Conservation (phyloP, 2,797 vertebrate species). For the Schizopygopsis malacanthus region DNA sequence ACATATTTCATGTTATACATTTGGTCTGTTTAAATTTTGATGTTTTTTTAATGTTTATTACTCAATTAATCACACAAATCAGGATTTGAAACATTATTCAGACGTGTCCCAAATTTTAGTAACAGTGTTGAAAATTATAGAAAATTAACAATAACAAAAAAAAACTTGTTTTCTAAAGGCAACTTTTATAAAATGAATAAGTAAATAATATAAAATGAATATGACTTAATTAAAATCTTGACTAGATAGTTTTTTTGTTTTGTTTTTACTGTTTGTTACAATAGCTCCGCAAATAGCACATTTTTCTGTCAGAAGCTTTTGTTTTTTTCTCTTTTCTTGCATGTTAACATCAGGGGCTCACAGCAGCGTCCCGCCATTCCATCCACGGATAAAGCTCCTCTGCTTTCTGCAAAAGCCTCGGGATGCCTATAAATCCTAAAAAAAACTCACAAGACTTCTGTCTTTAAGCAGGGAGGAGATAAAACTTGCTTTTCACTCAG, state of each 20-base stretch:
- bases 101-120: neutral
- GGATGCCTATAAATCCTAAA: conserved; percentile 68
- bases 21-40: neutral
- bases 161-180: neutral
- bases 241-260: neutral
- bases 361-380: conserved; percentile 52
- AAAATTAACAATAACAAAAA: neutral
- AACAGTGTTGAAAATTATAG: neutral
- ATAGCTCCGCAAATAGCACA: neutral
- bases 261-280: neutral
- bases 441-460: conserved; percentile 74
- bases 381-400: conserved; percentile 39
- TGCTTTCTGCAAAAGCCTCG: conserved; percentile 56
- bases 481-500: conserved; percentile 68
- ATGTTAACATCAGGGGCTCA: conserved; percentile 46
- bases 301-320: conserved; percentile 41
- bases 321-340: conserved; percentile 47
- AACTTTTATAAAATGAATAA: neutral
- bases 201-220: neutral
- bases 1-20: neutral
- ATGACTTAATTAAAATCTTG: neutral
- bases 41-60: neutral
- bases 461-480: conserved; percentile 60
- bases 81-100: neutral
- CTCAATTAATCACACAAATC: neutral